A percentile compares a stretch with the other conserved stretches of the same genome.
Evolutionary conservation across 2,797 vertebrate species (phyloP).

Genomic region (Pogoniulus pusillus): DNA sequence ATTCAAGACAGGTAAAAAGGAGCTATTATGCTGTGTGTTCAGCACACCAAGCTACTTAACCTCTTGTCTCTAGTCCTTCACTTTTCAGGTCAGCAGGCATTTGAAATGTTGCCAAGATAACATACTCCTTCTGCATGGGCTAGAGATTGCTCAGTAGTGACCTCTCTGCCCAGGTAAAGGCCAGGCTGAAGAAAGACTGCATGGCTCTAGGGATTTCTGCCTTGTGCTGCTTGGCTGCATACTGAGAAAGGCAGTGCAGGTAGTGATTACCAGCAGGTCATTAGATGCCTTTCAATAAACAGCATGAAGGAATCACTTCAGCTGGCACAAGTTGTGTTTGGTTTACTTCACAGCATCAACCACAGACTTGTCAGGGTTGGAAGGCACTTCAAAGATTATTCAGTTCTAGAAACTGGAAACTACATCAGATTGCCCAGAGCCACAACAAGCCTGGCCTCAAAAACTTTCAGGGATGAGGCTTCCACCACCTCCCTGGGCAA

Average conservation of each 20-base stretch:
- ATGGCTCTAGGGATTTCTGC: background rate
- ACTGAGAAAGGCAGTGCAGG: background rate
- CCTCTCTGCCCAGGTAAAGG: background rate
- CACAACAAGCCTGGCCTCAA: no score
- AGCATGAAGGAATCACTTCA: background rate
- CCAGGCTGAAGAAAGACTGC: background rate
- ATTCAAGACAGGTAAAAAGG: background rate
- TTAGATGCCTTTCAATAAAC: background rate
- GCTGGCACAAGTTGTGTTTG: background rate
- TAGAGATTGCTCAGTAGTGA: background rate
- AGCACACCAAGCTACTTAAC: background rate
- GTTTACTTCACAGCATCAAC: background rate
- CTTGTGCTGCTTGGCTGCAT: background rate
- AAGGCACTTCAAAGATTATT: no score
- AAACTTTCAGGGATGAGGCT: no score
- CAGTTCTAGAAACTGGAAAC: no score
- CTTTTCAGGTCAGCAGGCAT: background rate
- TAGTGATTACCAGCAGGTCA: background rate
- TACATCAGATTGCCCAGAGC: no score
- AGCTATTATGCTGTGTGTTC: background rate
- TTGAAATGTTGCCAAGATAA: slow-evolving; percentile 14
- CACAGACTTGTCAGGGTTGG: no score
- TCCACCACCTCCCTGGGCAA: no score
- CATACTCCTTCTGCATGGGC: background rate
- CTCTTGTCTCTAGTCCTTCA: background rate